Conservation (phyloP, 1,140 invertebrate genomes). For the Drosophila sechellia region DNA sequence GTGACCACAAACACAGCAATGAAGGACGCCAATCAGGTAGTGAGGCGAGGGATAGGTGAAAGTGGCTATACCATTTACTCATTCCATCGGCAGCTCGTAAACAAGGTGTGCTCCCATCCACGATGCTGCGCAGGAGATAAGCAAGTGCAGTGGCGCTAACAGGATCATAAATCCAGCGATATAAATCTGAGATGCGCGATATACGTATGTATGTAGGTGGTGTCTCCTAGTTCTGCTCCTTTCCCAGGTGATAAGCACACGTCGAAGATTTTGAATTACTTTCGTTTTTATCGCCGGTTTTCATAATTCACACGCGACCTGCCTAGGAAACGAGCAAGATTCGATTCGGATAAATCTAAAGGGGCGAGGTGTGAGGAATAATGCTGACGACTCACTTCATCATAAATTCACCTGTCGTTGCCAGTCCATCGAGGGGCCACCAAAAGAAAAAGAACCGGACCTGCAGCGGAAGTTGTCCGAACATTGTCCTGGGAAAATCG, state of each 20-base stretch:
- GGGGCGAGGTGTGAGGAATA: conserved; percentile 5
- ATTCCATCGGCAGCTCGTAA: conserved; percentile 66
- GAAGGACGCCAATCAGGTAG: conserved; percentile 59
- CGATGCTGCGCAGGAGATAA: conserved; percentile 55
- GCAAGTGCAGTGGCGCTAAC: conserved; percentile 77
- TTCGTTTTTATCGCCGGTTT: conserved; percentile 73
- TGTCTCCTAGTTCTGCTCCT: conserved; percentile 6
- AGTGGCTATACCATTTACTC: conserved; percentile 61
- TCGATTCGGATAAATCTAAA: conserved; percentile 4
- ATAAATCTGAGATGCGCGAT: conserved; percentile 63
- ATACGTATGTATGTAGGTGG: neutral
- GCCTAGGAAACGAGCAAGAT: conserved; percentile 39
- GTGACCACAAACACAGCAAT: conserved; percentile 9
- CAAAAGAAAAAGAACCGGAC: conserved; percentile 36
- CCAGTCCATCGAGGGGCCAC: conserved; percentile 40
- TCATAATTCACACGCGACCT: conserved; percentile 63
- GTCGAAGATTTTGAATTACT: conserved; percentile 77
- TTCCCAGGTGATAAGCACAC: conserved; percentile 49
- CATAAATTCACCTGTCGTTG: conserved; percentile 82
- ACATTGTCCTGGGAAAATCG: conserved; percentile 46
- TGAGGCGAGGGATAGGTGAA: conserved; percentile 3
- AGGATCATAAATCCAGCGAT: conserved; percentile 79
- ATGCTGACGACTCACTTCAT: conserved; percentile 74
- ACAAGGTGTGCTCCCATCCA: conserved; percentile 50
- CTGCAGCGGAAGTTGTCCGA: conserved; percentile 62